phyloP scores from a whole-genome alignment of 2,797 vertebrate genomes.

The Peromyscus melanophrys region DNA sequence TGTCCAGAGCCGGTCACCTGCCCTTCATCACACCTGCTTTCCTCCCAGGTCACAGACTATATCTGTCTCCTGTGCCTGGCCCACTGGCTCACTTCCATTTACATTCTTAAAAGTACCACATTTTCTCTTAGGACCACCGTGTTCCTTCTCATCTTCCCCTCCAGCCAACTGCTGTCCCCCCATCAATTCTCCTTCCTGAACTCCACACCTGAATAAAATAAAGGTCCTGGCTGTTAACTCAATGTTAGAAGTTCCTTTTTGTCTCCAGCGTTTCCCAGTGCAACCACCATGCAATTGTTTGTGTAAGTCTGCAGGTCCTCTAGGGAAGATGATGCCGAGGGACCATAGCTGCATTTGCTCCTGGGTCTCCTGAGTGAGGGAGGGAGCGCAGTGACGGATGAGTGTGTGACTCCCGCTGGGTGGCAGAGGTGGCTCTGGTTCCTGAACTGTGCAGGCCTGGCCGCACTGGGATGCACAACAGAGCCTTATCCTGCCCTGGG shows the following conservation, averaged over 20 bases:
- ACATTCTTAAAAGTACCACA: background rate
- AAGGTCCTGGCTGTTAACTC: background rate
- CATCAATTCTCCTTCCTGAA: background rate
- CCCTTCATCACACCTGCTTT: background rate
- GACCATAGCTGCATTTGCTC: background rate
- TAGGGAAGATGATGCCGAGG: background rate
- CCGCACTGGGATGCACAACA: rapidly evolving
- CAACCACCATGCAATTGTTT: rapidly evolving
- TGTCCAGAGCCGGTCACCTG: background rate
- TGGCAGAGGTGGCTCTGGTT: background rate
- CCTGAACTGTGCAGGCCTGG: background rate
- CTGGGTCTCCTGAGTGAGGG: background rate
- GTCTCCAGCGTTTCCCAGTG: background rate
- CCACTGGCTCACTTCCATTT: background rate
- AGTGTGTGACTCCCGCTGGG: too few species aligned
- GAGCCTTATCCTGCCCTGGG: rapidly evolving
- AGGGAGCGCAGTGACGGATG: background rate
- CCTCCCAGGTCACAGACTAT: too few species aligned
- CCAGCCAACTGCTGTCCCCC: background rate
- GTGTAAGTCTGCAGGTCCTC: background rate
- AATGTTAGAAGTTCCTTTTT: background rate
- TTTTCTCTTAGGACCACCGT: background rate
- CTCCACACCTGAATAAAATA: background rate
- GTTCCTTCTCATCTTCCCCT: background rate
- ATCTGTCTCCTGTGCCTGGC: background rate